Evolutionary conservation across 2,113 vertebrate species (phyloP).

Genomic region (Hyla sarda): DNA sequence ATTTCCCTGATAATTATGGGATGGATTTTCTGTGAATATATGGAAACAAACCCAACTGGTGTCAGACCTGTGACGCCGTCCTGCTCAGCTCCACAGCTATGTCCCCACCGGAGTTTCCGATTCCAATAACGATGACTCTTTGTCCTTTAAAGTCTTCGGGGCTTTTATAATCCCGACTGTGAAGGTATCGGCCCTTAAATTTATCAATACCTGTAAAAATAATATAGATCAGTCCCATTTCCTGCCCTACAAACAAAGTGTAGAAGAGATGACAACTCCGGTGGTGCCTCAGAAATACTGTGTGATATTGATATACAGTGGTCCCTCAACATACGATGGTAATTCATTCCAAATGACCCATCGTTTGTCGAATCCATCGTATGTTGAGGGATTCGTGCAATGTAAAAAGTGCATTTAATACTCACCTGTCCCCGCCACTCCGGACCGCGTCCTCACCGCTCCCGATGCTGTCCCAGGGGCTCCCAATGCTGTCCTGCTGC

Average conservation of each 20-base stretch:
- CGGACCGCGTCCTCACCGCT: no score
- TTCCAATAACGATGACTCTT: slow-evolving; percentile 82
- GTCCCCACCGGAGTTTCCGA: slow-evolving; percentile 87
- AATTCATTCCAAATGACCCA: no score
- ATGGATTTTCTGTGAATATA: no score
- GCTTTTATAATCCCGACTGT: slow-evolving; percentile 85
- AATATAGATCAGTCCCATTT: neutral
- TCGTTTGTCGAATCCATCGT: no score
- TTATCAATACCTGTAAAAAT: slow-evolving; percentile 77
- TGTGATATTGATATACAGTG: no score
- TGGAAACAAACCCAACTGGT: neutral
- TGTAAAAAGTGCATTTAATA: no score
- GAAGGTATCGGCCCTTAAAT: slow-evolving; percentile 80
- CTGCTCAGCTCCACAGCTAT: slow-evolving; percentile 84
- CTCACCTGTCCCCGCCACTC: no score
- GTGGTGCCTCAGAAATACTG: neutral
- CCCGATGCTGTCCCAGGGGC: no score
- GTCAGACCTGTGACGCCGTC: slow-evolving; percentile 78
- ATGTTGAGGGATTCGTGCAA: no score
- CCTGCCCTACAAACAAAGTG: neutral
- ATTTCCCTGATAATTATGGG: no score
- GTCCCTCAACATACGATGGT: no score
- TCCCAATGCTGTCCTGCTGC: no score
- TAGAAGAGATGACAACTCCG: neutral
- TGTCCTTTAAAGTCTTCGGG: slow-evolving; percentile 76